Conservation (phyloP, 23 tunicate genomes). For the Styela clava region DNA sequence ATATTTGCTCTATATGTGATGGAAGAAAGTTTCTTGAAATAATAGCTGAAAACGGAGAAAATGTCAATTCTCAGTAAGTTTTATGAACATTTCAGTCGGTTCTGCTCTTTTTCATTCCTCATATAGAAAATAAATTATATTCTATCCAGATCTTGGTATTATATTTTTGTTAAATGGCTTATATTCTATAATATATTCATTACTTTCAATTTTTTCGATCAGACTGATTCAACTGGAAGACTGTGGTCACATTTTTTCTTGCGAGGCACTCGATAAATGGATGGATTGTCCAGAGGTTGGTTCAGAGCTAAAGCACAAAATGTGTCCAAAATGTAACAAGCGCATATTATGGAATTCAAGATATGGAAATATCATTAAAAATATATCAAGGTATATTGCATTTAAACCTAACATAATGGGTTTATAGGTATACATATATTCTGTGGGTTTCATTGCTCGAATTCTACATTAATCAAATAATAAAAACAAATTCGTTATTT, state of each 20-base stretch:
- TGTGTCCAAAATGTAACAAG: conserved; percentile 52
- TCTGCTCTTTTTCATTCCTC: background rate
- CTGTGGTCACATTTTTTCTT: conserved; percentile 55
- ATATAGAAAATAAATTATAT: background rate
- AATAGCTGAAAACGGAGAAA: background rate
- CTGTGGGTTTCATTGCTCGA: background rate
- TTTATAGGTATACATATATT: too few relatives aligned
- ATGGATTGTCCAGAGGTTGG: conserved; percentile 29
- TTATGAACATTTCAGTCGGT: background rate
- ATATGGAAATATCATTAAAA: conserved; percentile 49
- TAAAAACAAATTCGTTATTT: too few relatives aligned
- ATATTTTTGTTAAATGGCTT: background rate
- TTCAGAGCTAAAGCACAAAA: conserved; percentile 24
- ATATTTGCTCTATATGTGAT: conserved; percentile 11
- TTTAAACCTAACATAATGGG: too few relatives aligned
- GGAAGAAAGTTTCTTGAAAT: background rate
- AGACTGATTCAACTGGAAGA: conserved; percentile 62
- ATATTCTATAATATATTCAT: background rate
- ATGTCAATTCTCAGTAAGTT: background rate
- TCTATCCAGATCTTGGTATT: background rate
- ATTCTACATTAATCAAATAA: background rate
- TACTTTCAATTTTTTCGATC: background rate
- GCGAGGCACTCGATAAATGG: conserved; percentile 52
- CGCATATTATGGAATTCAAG: conserved; percentile 37
- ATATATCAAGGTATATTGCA: conserved; percentile 41